Conservation (phyloP, 2,888 invertebrate species). For the Myopa tessellatipennis region DNA sequence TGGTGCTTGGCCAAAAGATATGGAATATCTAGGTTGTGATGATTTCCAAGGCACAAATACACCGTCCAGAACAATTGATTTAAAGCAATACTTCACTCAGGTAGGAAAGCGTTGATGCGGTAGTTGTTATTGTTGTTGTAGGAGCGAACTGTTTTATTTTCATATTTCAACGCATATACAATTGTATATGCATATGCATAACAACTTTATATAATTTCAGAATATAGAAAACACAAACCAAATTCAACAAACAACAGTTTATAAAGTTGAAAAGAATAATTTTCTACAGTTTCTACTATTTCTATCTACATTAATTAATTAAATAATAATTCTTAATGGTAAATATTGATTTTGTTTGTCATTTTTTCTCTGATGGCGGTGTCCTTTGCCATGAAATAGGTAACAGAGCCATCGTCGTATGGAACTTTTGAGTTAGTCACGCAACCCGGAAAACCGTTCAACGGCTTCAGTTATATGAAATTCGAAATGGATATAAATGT, state of each 20-base stretch:
- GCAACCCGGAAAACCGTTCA: constrained; percentile 71
- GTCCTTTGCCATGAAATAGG: constrained; percentile 60
- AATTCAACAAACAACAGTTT: too few species aligned
- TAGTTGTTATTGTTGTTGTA: too few species aligned
- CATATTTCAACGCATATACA: neutral
- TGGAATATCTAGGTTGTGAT: constrained; percentile 81
- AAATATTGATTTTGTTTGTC: constrained; percentile 1
- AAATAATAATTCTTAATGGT: constrained; percentile 11
- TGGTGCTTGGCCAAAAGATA: constrained; percentile 80
- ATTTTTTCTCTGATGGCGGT: neutral
- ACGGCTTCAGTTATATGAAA: constrained; percentile 81
- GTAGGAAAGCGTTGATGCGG: constrained; percentile 64
- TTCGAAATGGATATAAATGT: constrained; percentile 79
- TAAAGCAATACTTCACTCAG: constrained; percentile 77
- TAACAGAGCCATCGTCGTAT: constrained; percentile 76
- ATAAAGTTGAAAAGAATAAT: too few species aligned
- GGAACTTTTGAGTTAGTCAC: constrained; percentile 75
- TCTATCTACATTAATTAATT: neutral
- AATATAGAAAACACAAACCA: too few species aligned
- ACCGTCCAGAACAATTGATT: constrained; percentile 78
- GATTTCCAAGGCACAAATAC: constrained; percentile 82
- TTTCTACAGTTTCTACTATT: too few species aligned
- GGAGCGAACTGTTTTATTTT: too few species aligned
- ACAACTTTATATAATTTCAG: too few species aligned
- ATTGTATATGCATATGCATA: neutral